Base-by-base conservation (phyloP, 2,888 invertebrate genomes). In the Leptinotarsa peninsularis region DNA sequence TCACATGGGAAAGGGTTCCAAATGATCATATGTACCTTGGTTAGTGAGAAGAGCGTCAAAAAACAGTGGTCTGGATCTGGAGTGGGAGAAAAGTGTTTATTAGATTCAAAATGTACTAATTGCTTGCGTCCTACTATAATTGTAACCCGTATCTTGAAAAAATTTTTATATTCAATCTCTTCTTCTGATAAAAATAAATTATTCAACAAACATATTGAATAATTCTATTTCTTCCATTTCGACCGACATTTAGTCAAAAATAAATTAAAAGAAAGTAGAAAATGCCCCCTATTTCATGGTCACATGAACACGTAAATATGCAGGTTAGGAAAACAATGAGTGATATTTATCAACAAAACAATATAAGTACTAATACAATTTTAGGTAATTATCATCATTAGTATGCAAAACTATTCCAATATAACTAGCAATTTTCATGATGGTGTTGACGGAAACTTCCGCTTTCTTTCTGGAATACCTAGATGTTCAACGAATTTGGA, bases 271-370 rank as follows among this genome's bases (percentile, higher is more conserved):
- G n/a, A 43, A 33, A 63, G 63, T 21, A 43, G 18, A 63, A n/a
- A 43, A 27, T 63, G 17, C n/a, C 33, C 33, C n/a, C 17, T 63
- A 17, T 63, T 63, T 63, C 63, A 63, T 63, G 63, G 33, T 63
- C 18, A n/a, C n/a, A 14, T 33, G 17, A n/a, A 63, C 18, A 43
- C n/a, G 17, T 18, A 33, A 33, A 63, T 63, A 63, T 63, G 3
- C n/a, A 33, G 10, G 15, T 33, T 17, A 17, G 27, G n/a, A 33
- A 33, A 23, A 63, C 63, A 63, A 27, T 33, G 3, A 1, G 43
- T 10, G 43, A 33, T 17, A 18, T 63, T 63, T 33, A 15, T 60
- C 15, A n/a, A 33, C 43, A 63, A 13, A 43, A 43, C 63, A 63
- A n/a, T 63, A 33, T 27, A 63, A 33, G 27, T 63, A 43, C 10